Conservation (phyloP, 92 coral and sea anemone genomes). For the Zoanthus gigantus region DNA sequence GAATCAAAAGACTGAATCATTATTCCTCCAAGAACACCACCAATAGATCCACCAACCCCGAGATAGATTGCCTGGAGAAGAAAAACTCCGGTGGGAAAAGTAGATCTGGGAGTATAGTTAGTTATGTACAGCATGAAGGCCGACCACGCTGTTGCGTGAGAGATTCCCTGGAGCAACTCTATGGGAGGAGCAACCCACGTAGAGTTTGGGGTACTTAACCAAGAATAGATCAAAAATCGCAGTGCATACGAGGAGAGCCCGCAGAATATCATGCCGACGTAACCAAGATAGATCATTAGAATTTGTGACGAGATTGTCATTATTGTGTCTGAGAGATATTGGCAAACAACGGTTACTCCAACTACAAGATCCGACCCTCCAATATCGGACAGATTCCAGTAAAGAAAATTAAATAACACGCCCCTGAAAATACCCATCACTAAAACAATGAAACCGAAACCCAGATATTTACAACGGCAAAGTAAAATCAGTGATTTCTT, state of each 20-base stretch:
- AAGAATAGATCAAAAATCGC: conserved; percentile 84
- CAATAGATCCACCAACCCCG: conserved; percentile 88
- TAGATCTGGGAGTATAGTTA: conserved; percentile 82
- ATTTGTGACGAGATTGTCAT: conserved; percentile 78
- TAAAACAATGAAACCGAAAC: conserved; percentile 66
- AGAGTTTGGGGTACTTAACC: conserved; percentile 83
- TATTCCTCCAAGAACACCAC: conserved; percentile 83
- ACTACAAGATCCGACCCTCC: conserved; percentile 86
- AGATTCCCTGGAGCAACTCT: conserved; percentile 68
- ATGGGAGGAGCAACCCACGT: conserved; percentile 89
- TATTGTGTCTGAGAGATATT: conserved; percentile 80
- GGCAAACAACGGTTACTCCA: conserved; percentile 84
- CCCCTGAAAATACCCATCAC: conserved; percentile 87
- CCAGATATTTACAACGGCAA: conserved; percentile 52
- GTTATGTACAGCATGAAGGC: conserved; percentile 88
- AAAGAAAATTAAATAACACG: conserved; percentile 81
- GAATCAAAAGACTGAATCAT: conserved; percentile 80
- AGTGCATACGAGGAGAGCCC: conserved; percentile 86
- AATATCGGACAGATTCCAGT: conserved; percentile 84
- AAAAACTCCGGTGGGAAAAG: conserved; percentile 87
- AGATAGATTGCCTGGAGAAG: conserved; percentile 88
- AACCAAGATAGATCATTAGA: conserved; percentile 79
- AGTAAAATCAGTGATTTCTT: conserved; percentile 66
- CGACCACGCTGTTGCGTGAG: conserved; percentile 89
- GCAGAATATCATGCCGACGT: conserved; percentile 82